Percentiles rank a stretch among this genome's conserved stretches.
Conservation (phyloP, 1,140 invertebrate genomes). For the Aethina tumida region DNA sequence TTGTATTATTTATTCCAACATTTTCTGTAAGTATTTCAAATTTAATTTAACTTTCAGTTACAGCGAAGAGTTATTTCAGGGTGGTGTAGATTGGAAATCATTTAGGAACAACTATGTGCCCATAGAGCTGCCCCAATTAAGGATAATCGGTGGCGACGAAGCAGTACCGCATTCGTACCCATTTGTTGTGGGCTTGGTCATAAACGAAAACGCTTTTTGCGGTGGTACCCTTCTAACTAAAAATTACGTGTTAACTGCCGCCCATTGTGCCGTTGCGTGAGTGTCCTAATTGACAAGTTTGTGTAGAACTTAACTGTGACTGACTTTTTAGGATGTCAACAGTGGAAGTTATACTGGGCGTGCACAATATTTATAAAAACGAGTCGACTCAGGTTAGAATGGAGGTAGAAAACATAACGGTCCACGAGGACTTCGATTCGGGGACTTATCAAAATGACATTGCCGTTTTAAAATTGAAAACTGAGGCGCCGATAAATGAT, state of each 20-base stretch:
- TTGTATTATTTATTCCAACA: not conserved
- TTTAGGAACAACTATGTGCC: no score
- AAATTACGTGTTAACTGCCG: conserved; percentile 6
- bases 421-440: conserved; percentile 4
- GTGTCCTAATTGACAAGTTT: conserved; percentile 1
- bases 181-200: conserved; percentile 4
- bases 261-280: conserved; percentile 7
- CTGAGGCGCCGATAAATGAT: not conserved
- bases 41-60: not conserved
- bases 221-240: conserved; percentile 1
- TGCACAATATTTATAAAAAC: not conserved
- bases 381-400: conserved; percentile 5
- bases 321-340: conserved; percentile 4
- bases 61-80: not conserved
- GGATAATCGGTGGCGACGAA: conserved; percentile 4
- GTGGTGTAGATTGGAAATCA: no score
- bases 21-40: not conserved
- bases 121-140: not conserved
- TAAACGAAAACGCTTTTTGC: conserved; percentile 4
- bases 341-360: conserved; percentile 5
- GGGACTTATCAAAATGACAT: conserved; percentile 3
- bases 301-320: not conserved
- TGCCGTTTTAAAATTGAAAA: conserved; percentile 3
- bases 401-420: not conserved
- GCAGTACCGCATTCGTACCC: conserved; percentile 8